Evolutionary conservation across 2,888 invertebrate genomes (phyloP).

Genomic region (Mayetiola destructor): DNA sequence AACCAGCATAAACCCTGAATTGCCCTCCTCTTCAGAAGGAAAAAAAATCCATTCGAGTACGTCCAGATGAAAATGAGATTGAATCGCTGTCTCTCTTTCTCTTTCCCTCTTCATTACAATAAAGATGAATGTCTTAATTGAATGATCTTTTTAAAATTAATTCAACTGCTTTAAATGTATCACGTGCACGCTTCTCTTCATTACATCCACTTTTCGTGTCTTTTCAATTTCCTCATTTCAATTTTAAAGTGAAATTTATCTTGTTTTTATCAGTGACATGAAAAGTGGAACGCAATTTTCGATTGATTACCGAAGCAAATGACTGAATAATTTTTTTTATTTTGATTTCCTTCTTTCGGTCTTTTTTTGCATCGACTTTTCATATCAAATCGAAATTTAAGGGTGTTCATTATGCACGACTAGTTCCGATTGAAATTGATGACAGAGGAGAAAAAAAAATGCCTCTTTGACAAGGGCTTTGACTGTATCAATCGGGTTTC

Average conservation of each 20-base stretch:
- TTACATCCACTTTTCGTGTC: neutral
- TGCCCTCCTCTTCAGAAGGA: neutral
- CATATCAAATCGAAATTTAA: neutral
- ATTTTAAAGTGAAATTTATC: conserved; percentile 1
- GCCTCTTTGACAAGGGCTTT: no score
- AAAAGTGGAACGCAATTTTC: neutral
- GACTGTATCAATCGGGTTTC: conserved; percentile 3
- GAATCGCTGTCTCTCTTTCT: no score
- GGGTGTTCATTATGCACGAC: conserved; percentile 11
- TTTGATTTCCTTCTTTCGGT: no score
- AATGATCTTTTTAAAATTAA: conserved; percentile 23
- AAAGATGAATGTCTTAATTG: conserved; percentile 20
- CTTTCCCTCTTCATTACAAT: conserved; percentile 14
- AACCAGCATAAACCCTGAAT: neutral
- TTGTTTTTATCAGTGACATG: conserved; percentile 1
- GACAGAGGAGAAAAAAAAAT: neutral
- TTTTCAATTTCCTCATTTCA: neutral
- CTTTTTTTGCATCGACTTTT: neutral
- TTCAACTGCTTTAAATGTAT: conserved; percentile 18
- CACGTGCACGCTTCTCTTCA: neutral
- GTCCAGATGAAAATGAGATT: no score
- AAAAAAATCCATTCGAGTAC: conserved; percentile 18
- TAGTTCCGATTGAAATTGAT: neutral
- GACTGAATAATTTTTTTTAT: neutral
- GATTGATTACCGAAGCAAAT: neutral